These are phyloP conservation scores for Aphelinus atriplicis DNA, from an alignment of 1,140 invertebrate species.

Conservation along the genomic window DNA sequence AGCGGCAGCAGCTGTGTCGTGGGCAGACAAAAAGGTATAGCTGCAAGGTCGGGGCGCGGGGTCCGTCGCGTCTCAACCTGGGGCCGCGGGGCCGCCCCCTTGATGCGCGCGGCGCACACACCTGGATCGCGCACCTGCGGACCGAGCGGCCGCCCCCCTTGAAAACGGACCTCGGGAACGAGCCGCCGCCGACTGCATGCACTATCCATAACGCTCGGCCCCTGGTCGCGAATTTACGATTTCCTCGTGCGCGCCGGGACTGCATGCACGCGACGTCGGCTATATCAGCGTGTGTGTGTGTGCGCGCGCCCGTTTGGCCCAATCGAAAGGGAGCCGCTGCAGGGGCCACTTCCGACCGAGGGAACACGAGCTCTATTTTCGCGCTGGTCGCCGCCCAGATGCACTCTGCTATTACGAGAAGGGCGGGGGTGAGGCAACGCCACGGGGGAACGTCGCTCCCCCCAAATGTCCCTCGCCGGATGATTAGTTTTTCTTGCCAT, in stretches of 20 bases:
- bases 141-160: no score
- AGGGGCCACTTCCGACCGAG: neutral
- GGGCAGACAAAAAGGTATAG: no score
- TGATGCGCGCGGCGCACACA: no score
- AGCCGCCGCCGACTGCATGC: no score
- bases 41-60: no score
- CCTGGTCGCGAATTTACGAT: slow-evolving; percentile 12
- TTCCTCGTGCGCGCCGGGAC: neutral
- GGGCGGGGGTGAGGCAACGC: neutral
- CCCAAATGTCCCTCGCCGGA: slow-evolving; percentile 7
- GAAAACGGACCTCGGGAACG: no score
- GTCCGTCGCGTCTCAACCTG: no score
- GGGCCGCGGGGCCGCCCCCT: no score
- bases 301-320: neutral
- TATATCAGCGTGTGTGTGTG: neutral
- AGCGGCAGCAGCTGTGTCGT: no score
- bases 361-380: slow-evolving; percentile 2
- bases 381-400: slow-evolving; percentile 57
- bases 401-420: slow-evolving; percentile 61
- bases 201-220: slow-evolving; percentile 35
- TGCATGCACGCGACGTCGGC: neutral
- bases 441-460: neutral
- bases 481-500: slow-evolving; percentile 31
- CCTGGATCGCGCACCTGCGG: no score
- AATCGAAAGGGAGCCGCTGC: neutral